These are phyloP conservation scores for Calephelis virginiensis DNA, from an alignment of 1,140 invertebrate species.

Conservation along the genomic window DNA sequence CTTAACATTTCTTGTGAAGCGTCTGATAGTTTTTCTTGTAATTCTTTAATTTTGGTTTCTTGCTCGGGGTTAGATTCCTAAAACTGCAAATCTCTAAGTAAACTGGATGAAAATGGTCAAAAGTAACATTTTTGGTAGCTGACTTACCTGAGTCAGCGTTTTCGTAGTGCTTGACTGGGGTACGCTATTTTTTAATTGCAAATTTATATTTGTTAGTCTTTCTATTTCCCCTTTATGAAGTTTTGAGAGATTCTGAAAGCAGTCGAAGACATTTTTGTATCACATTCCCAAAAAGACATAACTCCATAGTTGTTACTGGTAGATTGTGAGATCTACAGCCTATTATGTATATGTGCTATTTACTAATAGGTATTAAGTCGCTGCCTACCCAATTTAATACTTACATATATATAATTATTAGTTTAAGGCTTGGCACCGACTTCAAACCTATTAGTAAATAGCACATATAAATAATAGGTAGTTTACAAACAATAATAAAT, in stretches of 20 bases:
- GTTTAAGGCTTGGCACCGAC: too few species aligned
- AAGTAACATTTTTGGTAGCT: slow-evolving; percentile 5
- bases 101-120: slow-evolving; percentile 1
- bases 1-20: slow-evolving; percentile 83
- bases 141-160: background rate
- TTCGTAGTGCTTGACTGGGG: background rate
- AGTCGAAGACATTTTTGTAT: background rate
- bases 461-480: too few species aligned
- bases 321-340: too few species aligned
- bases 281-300: too few species aligned
- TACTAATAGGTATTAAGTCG: too few species aligned
- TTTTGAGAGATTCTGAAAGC: background rate
- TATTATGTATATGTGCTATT: too few species aligned
- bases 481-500: too few species aligned
- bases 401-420: too few species aligned
- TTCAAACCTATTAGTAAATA: too few species aligned
- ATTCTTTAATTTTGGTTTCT: slow-evolving; percentile 82
- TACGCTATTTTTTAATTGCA: background rate
- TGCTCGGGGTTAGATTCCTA: slow-evolving; percentile 60
- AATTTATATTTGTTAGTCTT: background rate
- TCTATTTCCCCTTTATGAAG: background rate
- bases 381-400: too few species aligned
- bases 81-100: slow-evolving; percentile 18
- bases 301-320: too few species aligned
- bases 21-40: slow-evolving; percentile 84